Base-by-base conservation (phyloP, 2,797 vertebrate genomes). In the Aselliscus stoliczkanus region DNA sequence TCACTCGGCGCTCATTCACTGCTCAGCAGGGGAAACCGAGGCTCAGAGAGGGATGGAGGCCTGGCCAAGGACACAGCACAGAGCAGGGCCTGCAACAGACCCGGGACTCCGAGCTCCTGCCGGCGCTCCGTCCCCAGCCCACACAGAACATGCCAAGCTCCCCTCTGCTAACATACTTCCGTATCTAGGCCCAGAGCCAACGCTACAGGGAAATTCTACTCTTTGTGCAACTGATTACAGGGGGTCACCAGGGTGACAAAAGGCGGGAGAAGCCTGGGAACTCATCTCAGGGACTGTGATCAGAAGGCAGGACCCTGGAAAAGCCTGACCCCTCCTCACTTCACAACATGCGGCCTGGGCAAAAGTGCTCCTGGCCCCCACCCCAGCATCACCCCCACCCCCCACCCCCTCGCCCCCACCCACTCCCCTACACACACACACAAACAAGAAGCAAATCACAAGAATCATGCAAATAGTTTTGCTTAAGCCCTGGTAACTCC, bases 401-500 rank as follows among this genome's bases (percentile, higher is more conserved):
- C 72, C 52, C 37, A 69, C 12, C 21, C 42, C 5, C 44, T 7
- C 11, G 4, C 72, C 17, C 65, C 39, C 75, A 88, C 34, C 52
- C 65, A 69, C 27, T 65, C 42, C 85, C 34, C 20, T 23, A 29
- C 23, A 69, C 12, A 27, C 39, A 7, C 44, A 4, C 7, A 7
- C n/a, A 39, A 13, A 1, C 54, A 31, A 88, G 54, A 90, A 87
- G 37, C 23, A 64, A 95, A 84, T 42, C 13, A 23, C 37, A 75
- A 39, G 20, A 85, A 76, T 65, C 52, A 93, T 89, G 96, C 95
- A 97, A 96, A 96, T 86, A 64, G 42, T 95, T 96, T 94, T 95
- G 75, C 52, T 94, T 96, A 91, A 91, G 75, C 37, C 42, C 58
- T 42, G 50, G 60, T 13, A 21, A 81, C 83, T 70, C 69, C 65